Conservation (phyloP, 2,113 vertebrate genomes). For the Thoracochromis brauschi region DNA sequence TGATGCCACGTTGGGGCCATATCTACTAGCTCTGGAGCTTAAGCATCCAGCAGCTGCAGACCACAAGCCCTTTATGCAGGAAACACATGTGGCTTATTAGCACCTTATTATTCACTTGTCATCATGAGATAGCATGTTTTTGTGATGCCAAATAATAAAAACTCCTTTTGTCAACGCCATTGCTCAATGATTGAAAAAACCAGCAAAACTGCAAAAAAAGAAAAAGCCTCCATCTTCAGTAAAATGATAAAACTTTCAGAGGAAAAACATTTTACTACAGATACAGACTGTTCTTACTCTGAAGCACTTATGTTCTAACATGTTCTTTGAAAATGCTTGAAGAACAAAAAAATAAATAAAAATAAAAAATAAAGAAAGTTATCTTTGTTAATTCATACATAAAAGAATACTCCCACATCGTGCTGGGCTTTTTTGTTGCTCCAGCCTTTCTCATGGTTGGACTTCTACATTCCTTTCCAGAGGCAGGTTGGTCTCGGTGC, state of each 20-base stretch:
- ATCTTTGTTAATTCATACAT: background rate
- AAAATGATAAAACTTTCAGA: background rate
- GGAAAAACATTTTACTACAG: background rate
- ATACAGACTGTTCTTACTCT: background rate
- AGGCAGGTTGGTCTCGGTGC: constrained; percentile 40
- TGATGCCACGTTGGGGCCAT: background rate
- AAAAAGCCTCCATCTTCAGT: background rate
- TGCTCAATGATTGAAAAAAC: background rate
- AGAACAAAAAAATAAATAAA: background rate
- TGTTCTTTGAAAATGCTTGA: background rate
- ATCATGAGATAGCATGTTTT: background rate
- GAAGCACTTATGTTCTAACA: background rate
- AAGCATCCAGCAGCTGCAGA: background rate
- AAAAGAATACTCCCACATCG: background rate
- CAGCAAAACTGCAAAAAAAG: background rate
- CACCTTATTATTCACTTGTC: background rate
- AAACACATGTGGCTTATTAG: background rate
- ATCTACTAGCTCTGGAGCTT: background rate
- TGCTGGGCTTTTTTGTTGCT: background rate
- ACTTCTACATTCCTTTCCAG: constrained; percentile 49
- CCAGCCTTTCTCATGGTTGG: background rate
- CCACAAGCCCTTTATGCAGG: background rate
- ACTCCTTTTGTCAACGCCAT: background rate
- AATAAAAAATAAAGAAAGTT: background rate
- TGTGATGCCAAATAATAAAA: background rate